These are phyloP conservation scores for Pheosia tremula DNA, from an alignment of 2,888 invertebrate species.

Conservation along the genomic window DNA sequence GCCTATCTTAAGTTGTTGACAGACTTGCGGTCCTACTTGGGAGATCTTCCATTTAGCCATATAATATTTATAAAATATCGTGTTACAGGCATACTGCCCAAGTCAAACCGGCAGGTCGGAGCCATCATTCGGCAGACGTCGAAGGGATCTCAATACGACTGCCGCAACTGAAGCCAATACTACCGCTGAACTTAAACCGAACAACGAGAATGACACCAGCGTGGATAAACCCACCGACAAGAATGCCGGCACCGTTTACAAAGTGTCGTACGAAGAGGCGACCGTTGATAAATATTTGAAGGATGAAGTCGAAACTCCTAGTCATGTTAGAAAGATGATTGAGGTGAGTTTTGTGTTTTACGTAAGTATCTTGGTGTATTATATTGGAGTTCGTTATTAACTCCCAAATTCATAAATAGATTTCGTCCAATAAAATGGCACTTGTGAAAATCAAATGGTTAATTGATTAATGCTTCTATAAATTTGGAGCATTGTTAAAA, in stretches of 20 bases:
- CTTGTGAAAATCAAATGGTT: too few relatives aligned
- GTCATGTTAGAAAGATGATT: slow-evolving; percentile 95
- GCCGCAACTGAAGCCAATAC: slow-evolving; percentile 55
- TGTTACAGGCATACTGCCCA: slow-evolving; percentile 90
- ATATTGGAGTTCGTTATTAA: too few relatives aligned
- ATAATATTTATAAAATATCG: neutral
- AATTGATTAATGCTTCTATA: too few relatives aligned
- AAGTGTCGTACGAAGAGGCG: slow-evolving; percentile 71
- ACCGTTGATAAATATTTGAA: slow-evolving; percentile 76
- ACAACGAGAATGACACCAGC: slow-evolving; percentile 42
- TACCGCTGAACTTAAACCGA: slow-evolving; percentile 58
- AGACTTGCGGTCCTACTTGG: too few relatives aligned
- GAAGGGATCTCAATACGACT: slow-evolving; percentile 82
- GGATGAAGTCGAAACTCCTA: slow-evolving; percentile 85
- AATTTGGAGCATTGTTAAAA: too few relatives aligned
- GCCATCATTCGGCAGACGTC: slow-evolving; percentile 91
- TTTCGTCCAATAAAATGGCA: too few relatives aligned
- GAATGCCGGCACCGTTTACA: slow-evolving; percentile 59
- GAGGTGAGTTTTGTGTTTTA: slow-evolving; percentile 85
- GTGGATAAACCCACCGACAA: slow-evolving; percentile 52
- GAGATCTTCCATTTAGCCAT: too few relatives aligned
- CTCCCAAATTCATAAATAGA: too few relatives aligned
- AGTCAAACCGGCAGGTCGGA: slow-evolving; percentile 92
- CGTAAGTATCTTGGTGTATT: too few relatives aligned
- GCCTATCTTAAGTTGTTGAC: slow-evolving; percentile 1